Conservation (phyloP, 1,140 invertebrate genomes). For the Ostrea denselamellosa region DNA sequence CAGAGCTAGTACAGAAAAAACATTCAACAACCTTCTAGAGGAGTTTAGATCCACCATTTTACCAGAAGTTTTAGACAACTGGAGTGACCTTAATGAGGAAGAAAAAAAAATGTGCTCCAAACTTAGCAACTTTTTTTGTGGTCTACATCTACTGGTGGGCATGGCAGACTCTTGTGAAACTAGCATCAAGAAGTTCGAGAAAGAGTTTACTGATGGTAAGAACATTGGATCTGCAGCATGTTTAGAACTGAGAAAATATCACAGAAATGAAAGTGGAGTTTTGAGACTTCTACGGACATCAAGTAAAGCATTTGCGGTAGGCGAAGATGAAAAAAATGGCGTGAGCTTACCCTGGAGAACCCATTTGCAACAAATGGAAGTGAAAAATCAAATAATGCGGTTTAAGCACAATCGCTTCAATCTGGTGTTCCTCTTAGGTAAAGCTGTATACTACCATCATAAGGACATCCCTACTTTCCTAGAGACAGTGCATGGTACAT, state of each 20-base stretch:
- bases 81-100: slow-evolving; percentile 41
- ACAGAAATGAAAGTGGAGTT: slow-evolving; percentile 40
- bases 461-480: slow-evolving; percentile 35
- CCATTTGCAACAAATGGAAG: slow-evolving; percentile 27
- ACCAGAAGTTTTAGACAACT: slow-evolving; percentile 46
- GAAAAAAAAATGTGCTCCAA: slow-evolving; percentile 32
- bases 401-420: slow-evolving; percentile 51
- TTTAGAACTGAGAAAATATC: slow-evolving; percentile 38
- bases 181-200: slow-evolving; percentile 39
- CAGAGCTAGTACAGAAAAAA: slow-evolving; percentile 52
- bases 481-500: slow-evolving; percentile 2
- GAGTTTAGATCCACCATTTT: slow-evolving; percentile 48
- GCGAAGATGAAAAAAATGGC: slow-evolving; percentile 53
- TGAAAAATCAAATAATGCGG: slow-evolving; percentile 37
- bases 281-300: slow-evolving; percentile 36
- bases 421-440: slow-evolving; percentile 47
- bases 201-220: slow-evolving; percentile 1
- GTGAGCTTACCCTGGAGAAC: slow-evolving; percentile 34
- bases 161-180: background rate
- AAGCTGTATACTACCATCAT: slow-evolving; percentile 39
- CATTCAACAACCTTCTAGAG: slow-evolving; percentile 50
- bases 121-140: slow-evolving; percentile 44
- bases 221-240: slow-evolving; percentile 41
- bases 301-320: slow-evolving; percentile 47
- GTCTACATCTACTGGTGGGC: background rate